Evolutionary conservation across 1,140 invertebrate species (phyloP), one percentile per base, ranked within the genome.

Genomic region (Macrobrachium rosenbergii): DNA sequence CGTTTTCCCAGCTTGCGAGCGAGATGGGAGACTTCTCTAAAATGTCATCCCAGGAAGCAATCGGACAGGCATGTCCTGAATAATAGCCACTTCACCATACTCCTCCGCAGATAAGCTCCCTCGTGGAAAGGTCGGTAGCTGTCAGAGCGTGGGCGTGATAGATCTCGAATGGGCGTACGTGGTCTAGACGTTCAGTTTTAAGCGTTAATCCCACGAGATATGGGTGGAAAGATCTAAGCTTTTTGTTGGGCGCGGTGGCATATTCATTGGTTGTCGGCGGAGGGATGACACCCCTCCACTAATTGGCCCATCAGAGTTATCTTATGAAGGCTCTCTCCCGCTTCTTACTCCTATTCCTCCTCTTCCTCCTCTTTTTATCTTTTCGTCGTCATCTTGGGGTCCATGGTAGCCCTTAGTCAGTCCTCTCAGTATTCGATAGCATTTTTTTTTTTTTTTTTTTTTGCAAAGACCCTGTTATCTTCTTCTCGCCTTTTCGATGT

Each of bases 121-220:
- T 14, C 75, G 75, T 21, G 75, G 75, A 45, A 58, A 77, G 75
- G 52, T 14, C 11, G 59, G 75, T 12, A 52, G 52, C 7, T 52
- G 52, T 52, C 52, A 58, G 7, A 77, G 75, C 75, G 75, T 77
- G 75, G 75, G 75, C 43, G 75, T 52, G 75, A 58, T 58, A 58
- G 59, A 77, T 77, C 45, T 77, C 45, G 28, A 45, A 58, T 45
- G 75, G 75, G 75, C 75, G 75, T 77, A 37, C 37, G 21, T 77
- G 75, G 45, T 28, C 75, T 7, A 77, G 75, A 77, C 75, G 75
- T 77, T 45, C 28, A 45, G 75, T 52, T 52, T 52, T 17, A 58
- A 43, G 75, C 37, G 75, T 58, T 45, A 45, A 58, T 58, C 43
- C n/a, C 5, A 77, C 23, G 21, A 58, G 21, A 45, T 77, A 77